Evolutionary conservation across 2,797 vertebrate genomes (phyloP), one percentile per base, ranked within the genome.

Genomic region (Macropus fuliginosus): DNA sequence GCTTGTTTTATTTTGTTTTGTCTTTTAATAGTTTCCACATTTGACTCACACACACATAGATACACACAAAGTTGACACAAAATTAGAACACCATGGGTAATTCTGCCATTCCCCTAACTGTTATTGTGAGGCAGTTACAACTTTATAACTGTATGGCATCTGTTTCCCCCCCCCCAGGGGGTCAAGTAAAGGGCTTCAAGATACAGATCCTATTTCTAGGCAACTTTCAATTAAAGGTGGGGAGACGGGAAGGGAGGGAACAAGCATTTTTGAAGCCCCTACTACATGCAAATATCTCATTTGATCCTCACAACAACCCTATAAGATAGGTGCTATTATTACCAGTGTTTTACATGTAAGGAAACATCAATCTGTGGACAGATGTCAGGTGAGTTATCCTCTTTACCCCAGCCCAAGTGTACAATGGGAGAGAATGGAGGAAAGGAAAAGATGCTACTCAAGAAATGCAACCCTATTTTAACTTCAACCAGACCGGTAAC

Each of bases 111-210:
- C 87, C 57, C 90, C 27, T 50, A 87, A 50, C 93, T 66, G 27
- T 18, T 52, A 96, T 98, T 97, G 96, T 96, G 93, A 94, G 94
- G 97, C 97, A 96, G 95, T 52, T 52, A 52, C 52, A 52, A 52
- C 52, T 52, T 66, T 46, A n/a, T n/a, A 81, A 46, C 11, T n/a
- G 24, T 55, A 91, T 40, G 87, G 87, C 89, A 56, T 91, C 89
- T 90, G 54, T 50, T 6, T 50, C 14, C 54, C 52, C 50, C 14
- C 54, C 40, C 55, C 91, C 91, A 0, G 3, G 54, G 57, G 21
- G 91, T 91, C 91, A 40, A 21, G 50, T 40, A 6, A 28, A 94
- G 81, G 90, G n/a, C 90, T 81, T 46, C 90, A 21, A 54, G 90
- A 59, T 40, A 18, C 6, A 74, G 14, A n/a, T 34, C 13, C 31